phyloP scores from a whole-genome alignment of 2,888 invertebrate genomes.

The Drosophila vallismaia region DNA sequence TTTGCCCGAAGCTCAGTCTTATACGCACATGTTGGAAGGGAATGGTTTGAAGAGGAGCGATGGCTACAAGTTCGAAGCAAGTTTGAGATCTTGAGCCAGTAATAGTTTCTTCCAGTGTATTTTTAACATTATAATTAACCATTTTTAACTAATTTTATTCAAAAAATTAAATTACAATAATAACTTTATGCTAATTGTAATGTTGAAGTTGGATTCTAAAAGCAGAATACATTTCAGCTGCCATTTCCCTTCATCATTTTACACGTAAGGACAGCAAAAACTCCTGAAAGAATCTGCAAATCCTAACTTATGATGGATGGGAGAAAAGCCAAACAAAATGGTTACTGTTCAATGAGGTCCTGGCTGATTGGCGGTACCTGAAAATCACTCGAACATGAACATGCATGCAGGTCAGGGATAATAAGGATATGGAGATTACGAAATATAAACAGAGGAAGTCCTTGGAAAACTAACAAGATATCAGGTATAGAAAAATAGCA shows the following conservation, averaged over 20 bases:
- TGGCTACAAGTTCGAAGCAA: not conserved
- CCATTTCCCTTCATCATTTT: too few species aligned
- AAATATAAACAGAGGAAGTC: not conserved
- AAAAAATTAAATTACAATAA: too few species aligned
- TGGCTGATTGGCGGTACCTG: slow-evolving; percentile 10
- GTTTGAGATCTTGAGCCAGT: slow-evolving; percentile 5
- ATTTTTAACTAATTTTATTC: not conserved
- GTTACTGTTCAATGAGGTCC: not conserved
- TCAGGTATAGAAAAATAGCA: not conserved
- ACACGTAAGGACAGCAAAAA: not conserved
- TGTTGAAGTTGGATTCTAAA: too few species aligned
- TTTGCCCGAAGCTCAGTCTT: not conserved
- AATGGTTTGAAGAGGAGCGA: too few species aligned
- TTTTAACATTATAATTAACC: not conserved
- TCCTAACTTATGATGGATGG: slow-evolving; percentile 14
- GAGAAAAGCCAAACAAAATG: slow-evolving; percentile 3
- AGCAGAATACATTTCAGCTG: too few species aligned
- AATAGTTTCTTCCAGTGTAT: not conserved
- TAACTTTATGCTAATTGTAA: too few species aligned
- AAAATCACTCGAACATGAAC: not conserved
- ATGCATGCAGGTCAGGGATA: slow-evolving; percentile 19
- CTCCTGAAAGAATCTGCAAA: not conserved
- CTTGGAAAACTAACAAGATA: not conserved
- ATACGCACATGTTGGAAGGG: slow-evolving; percentile 7
- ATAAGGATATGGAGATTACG: not conserved